phyloP scores from a whole-genome alignment of 2,888 invertebrate genomes.

The Hydriomena furcata region DNA sequence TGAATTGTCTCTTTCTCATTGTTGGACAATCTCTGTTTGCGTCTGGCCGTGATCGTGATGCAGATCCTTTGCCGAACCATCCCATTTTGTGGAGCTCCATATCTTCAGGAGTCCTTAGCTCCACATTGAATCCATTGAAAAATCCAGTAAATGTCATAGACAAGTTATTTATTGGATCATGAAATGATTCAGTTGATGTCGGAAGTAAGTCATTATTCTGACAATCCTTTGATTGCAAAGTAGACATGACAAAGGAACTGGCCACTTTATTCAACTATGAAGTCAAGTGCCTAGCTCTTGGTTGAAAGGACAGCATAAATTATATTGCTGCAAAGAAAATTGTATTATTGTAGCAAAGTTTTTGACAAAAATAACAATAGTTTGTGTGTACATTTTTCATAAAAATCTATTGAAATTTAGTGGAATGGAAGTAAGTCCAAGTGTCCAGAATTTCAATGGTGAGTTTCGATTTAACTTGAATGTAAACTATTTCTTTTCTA shows the following conservation, averaged over 20 bases:
- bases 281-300: constrained; percentile 48
- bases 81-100: constrained; percentile 88
- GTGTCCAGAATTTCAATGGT: constrained; percentile 7
- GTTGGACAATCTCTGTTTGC: constrained; percentile 62
- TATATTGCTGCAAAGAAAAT: constrained; percentile 38
- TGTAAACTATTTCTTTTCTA: too few relatives aligned
- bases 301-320: too few relatives aligned
- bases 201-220: constrained; percentile 69
- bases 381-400: not conserved
- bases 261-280: constrained; percentile 66
- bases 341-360: not conserved
- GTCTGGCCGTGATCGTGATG: constrained; percentile 82
- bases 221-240: constrained; percentile 75
- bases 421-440: constrained; percentile 27
- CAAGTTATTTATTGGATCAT: constrained; percentile 72
- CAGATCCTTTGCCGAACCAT: constrained; percentile 89
- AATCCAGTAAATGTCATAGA: constrained; percentile 81
- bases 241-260: constrained; percentile 71
- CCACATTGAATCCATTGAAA: constrained; percentile 87
- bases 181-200: constrained; percentile 65
- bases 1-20: constrained; percentile 84
- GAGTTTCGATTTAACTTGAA: not conserved
- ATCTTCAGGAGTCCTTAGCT: constrained; percentile 83
- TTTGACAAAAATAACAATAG: not conserved
- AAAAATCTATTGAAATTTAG: not conserved